Base-by-base conservation (phyloP, 92 coral and sea anemone species). In the Siderastrea siderea region DNA sequence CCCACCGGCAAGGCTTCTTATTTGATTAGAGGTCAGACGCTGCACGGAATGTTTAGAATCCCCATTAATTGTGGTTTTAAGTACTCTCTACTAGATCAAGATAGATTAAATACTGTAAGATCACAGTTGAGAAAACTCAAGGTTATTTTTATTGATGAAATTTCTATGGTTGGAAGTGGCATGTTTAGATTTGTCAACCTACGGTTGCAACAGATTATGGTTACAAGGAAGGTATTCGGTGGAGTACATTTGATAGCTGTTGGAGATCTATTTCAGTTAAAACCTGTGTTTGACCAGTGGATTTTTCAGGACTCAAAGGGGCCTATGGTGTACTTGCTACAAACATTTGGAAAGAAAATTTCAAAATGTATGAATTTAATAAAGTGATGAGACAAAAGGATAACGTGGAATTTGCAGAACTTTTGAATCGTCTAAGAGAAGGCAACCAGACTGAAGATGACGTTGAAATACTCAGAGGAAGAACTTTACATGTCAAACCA, bases 361-460 rank as follows among this genome's bases (percentile, higher is more conserved):
- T 90, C 51, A 46, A 76, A 57, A 3, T 81, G 43, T 90, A 51
- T 69, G 91, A 92, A 79, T 50, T 92, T 3, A 84, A 88, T 13
- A 63, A 91, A 76, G 87, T 88, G 6, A 88, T 92, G 92, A 82
- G 92, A 57, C 92, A 92, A 73, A 92, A 92, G 75, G 95, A 92
- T 83, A 90, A 92, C 74, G 78, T 79, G 26, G 71, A 77, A 11
- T 91, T 91, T 83, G 92, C 94, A 26, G 89, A 91, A 47, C 87
- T 88, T 1, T 57, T 92, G 47, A 93, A 93, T 69, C 82, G 91
- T 3, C 47, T 93, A 5, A 75, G 93, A 82, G 95, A 90, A 47
- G 94, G 95, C 53, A 84, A 93, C 44, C 95, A 89, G 47, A 44
- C 84, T 62, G 45, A 80, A 69, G 43, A 73, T 46, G 91, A 92